Base-by-base conservation (phyloP, 2,888 invertebrate species). In the Thymelicus acteon region DNA sequence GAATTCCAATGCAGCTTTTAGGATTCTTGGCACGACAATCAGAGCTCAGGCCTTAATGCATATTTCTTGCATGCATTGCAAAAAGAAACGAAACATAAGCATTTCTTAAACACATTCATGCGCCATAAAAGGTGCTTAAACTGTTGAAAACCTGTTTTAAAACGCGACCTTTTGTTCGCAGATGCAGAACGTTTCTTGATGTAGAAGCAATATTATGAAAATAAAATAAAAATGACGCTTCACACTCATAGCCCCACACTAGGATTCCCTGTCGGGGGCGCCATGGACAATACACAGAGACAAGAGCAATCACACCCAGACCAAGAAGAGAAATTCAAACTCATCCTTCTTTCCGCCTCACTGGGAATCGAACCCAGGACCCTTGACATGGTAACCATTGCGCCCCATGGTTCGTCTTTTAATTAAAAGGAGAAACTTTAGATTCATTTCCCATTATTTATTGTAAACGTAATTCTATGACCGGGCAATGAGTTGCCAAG, bases 401-500 rank as follows among this genome's bases (percentile, higher is more conserved):
- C 31, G 31, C 31, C 31, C 3, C 5, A 31, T 3, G 31, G 5
- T 3, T 31, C 31, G 31, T 3, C 31, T 31, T 31, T 31, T 31
- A 31, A 31, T 31, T 31, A 31, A 31, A 31, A 62, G 37, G n/a
- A 60, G 54, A 61, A 75, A 74, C 62, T 73, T 74, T 47, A 31
- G 67, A 72, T 72, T 73, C 65, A 72, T 74, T 73, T 73, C 63
- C 70, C 66, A 74, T 73, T 72, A 73, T 66, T 60, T 70, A 63
- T 48, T 64, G 58, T 60, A 64, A 70, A 64, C 67, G 58, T 57
- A 65, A 73, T 48, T 66, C 65, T 65, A 60, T 74, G 65, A 69
- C 72, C 73, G 74, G 72, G 68, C 74, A 76, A 75, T 78, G 78
- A 80, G 75, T 78, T 78, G 49, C 60, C 40, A 72, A 74, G 76